Conservation (phyloP, 2,888 invertebrate species). For the Elysia crispata region DNA sequence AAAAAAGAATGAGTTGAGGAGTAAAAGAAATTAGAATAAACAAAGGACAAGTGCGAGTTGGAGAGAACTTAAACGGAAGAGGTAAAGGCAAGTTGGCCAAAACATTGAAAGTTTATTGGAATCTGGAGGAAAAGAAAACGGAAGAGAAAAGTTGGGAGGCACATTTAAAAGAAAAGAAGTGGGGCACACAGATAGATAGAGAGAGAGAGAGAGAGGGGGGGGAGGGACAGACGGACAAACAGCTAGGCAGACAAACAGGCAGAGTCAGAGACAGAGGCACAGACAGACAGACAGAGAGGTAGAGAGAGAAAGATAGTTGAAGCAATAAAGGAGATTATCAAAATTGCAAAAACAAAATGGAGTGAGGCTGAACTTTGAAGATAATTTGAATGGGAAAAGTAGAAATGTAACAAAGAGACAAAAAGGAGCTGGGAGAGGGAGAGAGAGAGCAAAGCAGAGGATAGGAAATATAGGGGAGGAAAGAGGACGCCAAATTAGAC, state of each 20-base stretch:
- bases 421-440: not conserved
- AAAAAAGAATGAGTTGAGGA: no score
- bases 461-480: not conserved
- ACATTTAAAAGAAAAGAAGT: no score
- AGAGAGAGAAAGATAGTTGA: not conserved
- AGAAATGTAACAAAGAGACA: not conserved
- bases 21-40: no score
- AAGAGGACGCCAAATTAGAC: not conserved
- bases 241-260: not conserved
- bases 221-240: not conserved
- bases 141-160: no score
- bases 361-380: not conserved
- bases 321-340: not conserved
- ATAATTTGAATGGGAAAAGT: not conserved
- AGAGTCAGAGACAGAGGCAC: conserved; percentile 6
- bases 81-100: no score
- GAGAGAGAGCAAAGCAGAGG: not conserved
- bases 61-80: no score
- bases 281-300: not conserved
- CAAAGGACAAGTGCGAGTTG: no score
- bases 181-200: conserved; percentile 25
- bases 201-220: not conserved
- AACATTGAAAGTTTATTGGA: no score
- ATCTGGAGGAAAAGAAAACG: no score
- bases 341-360: not conserved